Conservation (phyloP, 2,797 vertebrate species). For the Sarcoramphus papa region DNA sequence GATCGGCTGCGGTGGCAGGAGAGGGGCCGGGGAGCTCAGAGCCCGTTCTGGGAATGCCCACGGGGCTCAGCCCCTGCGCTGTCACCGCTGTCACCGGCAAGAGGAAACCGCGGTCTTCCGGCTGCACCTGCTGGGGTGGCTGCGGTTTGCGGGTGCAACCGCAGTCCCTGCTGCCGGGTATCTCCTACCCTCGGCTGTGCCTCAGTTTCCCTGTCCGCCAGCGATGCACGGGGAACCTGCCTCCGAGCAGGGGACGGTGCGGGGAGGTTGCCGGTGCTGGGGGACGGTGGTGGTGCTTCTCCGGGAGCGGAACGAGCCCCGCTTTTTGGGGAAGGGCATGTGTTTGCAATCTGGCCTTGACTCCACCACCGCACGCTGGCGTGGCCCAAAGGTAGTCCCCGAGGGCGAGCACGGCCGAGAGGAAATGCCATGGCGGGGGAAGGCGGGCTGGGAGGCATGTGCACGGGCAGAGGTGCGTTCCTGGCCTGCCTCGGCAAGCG, state of each 20-base stretch:
- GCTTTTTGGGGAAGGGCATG: background rate
- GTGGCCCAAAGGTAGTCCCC: background rate
- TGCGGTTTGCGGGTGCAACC: background rate
- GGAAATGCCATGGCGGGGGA: background rate
- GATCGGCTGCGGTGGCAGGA: rapidly evolving
- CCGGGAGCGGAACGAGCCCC: rapidly evolving
- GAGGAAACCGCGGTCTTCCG: background rate
- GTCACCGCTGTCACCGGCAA: background rate
- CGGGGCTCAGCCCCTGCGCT: rapidly evolving
- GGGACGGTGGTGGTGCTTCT: background rate
- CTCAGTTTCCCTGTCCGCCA: background rate
- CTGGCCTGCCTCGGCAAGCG: background rate
- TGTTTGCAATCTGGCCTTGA: background rate
- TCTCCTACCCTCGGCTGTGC: background rate
- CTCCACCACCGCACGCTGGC: rapidly evolving
- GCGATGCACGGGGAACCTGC: background rate
- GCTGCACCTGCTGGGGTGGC: rapidly evolving
- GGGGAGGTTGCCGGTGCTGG: too few species aligned
- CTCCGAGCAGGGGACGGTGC: rapidly evolving
- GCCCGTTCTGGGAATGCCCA: background rate
- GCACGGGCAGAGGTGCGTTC: background rate
- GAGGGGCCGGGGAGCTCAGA: background rate
- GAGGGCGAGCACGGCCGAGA: background rate
- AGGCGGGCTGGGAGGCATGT: rapidly evolving
- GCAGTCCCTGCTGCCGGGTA: background rate